Evolutionary conservation across 2,113 vertebrate genomes (phyloP), one percentile per base, ranked within the genome.

Genomic region (Amia ocellicauda): DNA sequence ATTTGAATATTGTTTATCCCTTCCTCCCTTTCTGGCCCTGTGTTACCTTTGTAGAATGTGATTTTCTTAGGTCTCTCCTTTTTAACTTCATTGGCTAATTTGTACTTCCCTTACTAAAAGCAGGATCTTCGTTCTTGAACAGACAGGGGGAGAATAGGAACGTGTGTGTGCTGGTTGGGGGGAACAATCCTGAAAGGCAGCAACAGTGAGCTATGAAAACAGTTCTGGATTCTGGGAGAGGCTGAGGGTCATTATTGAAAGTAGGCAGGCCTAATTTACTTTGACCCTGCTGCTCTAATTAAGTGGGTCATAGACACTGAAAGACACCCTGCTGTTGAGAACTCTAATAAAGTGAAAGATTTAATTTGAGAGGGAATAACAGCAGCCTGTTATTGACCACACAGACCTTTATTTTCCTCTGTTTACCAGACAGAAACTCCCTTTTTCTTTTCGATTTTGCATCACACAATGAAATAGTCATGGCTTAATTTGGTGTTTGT

Each of bases 251-350:
- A 60, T 64, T 68, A 75, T 79, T 47, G 63, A 69, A 78, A 36
- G 71, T 74, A 79, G 69, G 24, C 59, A 62, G 42, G 4, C 16
- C 70, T 75, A 72, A 58, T 80, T 82, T 80, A 65, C 74, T 78
- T 74, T 64, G 73, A 58, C 31, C 23, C 59, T 71, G 70, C 49
- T 74, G 72, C 67, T 81, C 69, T 81, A 85, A 88, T 84, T 82
- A 79, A 79, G 69, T 59, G 75, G 65, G 69, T 74, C 69, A 77
- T 67, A 68, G 63, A 20, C 19, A 74, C 45, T 64, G 3, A 17
- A 55, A 67, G 72, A 60, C 26, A 19, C 0, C 67, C 45, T 75
- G 66, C 67, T 54, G 58, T 74, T 74, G 29, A 28, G 73, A 75
- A 69, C 69, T 73, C 75, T 67, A 67, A 64, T 71, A 74, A 81